A percentile compares a stretch with the other conserved stretches of the same genome.
Evolutionary conservation across 2,113 vertebrate genomes (phyloP).

Genomic region (Tragelaphus imberbis): DNA sequence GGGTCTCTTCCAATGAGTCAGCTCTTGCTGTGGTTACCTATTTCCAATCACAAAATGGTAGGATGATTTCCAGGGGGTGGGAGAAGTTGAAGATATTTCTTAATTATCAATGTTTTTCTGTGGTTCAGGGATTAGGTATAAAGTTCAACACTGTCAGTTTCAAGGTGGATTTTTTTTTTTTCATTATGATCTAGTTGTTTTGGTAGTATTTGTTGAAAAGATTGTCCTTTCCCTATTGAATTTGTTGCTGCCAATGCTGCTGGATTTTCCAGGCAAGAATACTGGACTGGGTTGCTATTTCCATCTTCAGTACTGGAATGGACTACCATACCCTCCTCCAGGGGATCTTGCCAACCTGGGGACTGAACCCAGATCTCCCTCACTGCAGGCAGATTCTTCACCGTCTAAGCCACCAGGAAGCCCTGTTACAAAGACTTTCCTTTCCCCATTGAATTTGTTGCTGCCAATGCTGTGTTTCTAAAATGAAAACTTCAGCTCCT

Average conservation of each 20-base stretch:
- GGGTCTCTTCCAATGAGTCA: background rate
- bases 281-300: background rate
- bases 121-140: background rate
- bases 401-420: background rate
- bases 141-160: background rate
- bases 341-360: background rate
- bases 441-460: background rate
- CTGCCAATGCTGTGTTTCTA: background rate
- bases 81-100: background rate
- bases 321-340: background rate
- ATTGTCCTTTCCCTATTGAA: background rate
- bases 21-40: background rate
- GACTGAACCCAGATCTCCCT: background rate
- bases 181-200: background rate
- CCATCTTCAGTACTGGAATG: background rate
- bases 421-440: background rate
- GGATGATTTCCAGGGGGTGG: background rate
- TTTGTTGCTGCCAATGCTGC: background rate
- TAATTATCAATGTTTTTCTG: background rate
- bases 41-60: background rate
- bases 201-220: background rate
- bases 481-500: background rate
- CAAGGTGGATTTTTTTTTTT: background rate
- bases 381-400: background rate
- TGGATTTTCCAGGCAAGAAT: background rate